Evolutionary conservation across 2,888 invertebrate species (phyloP).

Genomic region (Morinoia aosen): DNA sequence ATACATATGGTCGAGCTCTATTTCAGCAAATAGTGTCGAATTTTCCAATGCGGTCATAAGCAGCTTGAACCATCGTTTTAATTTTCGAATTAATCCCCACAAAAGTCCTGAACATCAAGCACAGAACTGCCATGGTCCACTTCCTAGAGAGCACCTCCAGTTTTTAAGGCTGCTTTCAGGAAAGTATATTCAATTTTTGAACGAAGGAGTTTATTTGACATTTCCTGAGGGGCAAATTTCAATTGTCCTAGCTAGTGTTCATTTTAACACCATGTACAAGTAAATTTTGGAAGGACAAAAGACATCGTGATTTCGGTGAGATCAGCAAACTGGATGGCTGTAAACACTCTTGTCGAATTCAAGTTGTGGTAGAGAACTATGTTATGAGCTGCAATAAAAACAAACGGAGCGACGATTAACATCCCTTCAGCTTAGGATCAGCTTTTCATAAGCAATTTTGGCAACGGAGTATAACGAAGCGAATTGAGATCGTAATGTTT

Average conservation of each 20-base stretch:
- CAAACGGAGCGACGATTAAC: too few species aligned
- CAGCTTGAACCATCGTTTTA: neutral
- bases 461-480: too few species aligned
- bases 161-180: neutral
- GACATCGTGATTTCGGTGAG: too few species aligned
- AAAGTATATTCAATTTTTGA: neutral
- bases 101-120: neutral
- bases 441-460: too few species aligned
- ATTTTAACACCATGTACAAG: neutral
- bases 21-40: neutral
- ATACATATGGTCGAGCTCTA: neutral
- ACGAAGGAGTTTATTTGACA: neutral
- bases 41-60: neutral
- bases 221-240: neutral
- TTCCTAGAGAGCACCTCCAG: neutral
- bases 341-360: too few species aligned
- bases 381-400: too few species aligned
- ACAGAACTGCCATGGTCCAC: neutral
- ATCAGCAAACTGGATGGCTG: too few species aligned
- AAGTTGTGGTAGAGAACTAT: too few species aligned
- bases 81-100: neutral
- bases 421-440: too few species aligned
- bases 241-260: neutral
- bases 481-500: too few species aligned
- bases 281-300: neutral